Base-by-base conservation (phyloP, 2,113 vertebrate species). In the Herpetotheres cachinnans region DNA sequence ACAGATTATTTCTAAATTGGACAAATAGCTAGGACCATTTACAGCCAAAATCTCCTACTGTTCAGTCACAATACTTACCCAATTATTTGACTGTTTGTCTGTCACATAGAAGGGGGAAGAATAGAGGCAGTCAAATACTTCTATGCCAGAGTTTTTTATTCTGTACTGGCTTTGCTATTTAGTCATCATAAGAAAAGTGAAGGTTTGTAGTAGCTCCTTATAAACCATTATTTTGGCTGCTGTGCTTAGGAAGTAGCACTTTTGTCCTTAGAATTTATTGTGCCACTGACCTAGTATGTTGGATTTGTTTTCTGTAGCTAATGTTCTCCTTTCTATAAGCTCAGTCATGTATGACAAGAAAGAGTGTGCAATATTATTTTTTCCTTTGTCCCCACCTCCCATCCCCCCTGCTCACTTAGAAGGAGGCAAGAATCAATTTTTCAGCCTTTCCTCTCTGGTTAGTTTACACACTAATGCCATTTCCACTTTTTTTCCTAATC, bases 1-100 rank as follows among this genome's bases (percentile, higher is more conserved):
- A 56, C 7, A 5, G 36, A 26, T 13, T 73, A 38, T 86, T 83
- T 78, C 65, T 65, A 59, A 29, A 90, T 82, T 61, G 78, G 77
- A 36, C 40, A 91, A 86, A 81, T 79, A 90, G 52, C 26, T 90
- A 44, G 9, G 40, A 20, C 17, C 66, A 50, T 92, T 63, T 58
- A 66, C 86, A 86, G 86, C 42, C 72, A 83, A 83, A 89, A 70
- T 5, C 54, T 93, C 82, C 80, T 83, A 49, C 61, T 90, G 32
- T 55, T 90, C 52, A 65, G 30, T 74, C 61, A 26, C n/a, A 91
- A 16, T 36, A 36, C 63, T 69, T 50, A 52, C 34, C 36, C 55
- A 76, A 20, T 65, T 74, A 49, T 65, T 77, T 87, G 54, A 59
- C 38, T 83, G 25, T 80, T 94, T 92, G 27, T 30, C 58, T 49